phyloP scores from a whole-genome alignment of 2,113 vertebrate genomes.

The Manacus vitellinus region DNA sequence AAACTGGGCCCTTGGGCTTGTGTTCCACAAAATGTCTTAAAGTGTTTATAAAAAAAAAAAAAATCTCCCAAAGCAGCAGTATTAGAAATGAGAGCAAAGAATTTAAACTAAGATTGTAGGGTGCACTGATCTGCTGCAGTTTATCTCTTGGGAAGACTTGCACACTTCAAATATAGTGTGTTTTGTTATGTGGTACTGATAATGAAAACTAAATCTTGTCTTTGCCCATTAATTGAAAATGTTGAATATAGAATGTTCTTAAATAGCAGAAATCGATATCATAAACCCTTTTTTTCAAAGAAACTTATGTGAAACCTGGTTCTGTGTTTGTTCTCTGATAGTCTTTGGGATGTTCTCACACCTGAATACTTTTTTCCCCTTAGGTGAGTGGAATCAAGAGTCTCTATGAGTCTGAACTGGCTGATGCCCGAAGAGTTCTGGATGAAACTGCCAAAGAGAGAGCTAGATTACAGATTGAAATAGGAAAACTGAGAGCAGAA shows the following conservation, averaged over 20 bases:
- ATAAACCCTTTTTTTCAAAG: neutral
- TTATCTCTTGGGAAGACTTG: neutral
- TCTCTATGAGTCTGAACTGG: conserved; percentile 92
- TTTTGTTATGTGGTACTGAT: neutral
- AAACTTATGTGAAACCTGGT: neutral
- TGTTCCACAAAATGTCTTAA: neutral
- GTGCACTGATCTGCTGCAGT: neutral
- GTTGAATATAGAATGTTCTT: neutral
- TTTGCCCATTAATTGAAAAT: neutral
- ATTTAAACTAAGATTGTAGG: neutral
- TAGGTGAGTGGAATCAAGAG: conserved; percentile 90
- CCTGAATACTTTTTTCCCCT: neutral
- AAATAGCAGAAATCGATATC: neutral
- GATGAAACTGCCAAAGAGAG: conserved; percentile 93
- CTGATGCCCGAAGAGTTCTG: conserved; percentile 89
- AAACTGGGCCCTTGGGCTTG: neutral
- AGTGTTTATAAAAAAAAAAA: neutral
- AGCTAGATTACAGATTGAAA: conserved; percentile 91
- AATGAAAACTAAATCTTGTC: neutral
- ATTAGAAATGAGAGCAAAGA: neutral
- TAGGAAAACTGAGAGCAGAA: conserved; percentile 87
- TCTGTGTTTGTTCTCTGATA: neutral
- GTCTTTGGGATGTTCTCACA: neutral
- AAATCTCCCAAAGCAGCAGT: neutral
- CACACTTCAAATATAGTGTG: neutral